Evolutionary conservation across 2,797 vertebrate genomes (phyloP), one percentile per base, ranked within the genome.

Genomic region (Centropyge bicolor): DNA sequence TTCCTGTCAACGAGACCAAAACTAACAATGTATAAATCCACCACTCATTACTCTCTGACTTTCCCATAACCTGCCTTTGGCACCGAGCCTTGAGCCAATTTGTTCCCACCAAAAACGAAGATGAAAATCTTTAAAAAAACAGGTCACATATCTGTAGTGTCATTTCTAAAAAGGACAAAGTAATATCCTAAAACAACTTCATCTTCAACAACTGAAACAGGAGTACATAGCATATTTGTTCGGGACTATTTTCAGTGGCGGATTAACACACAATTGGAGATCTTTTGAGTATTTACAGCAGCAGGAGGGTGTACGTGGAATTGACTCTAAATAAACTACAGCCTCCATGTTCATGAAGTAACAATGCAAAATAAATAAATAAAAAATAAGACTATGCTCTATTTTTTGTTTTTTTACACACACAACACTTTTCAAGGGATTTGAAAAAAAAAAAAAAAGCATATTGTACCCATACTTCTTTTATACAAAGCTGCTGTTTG

Each of bases 371-470:
- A 16, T n/a, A n/a, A n/a, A n/a, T 52, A 31, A 67, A 35, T 40
- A 31, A 27, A 22, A 31, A 68, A 64, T 46, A 64, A 20, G 14
- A 38, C 71, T 27, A 74, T 4, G 10, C 4, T 27, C 13, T 61
- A 38, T 66, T 35, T 27, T 54, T 16, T 17, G 31, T 5, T 35
- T 36, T 51, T 10, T 22, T 17, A 19, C n/a, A 36, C 24, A 45
- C 12, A 54, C 48, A 75, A 81, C 24, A 59, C 46, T 65, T 70
- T 81, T 55, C 14, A 52, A 46, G 10, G 35, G 12, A 78, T 49
- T 54, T 57, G 10, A 38, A 59, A 31, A 71, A 43, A 41, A 22
- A 6, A 55, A 36, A 64, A 57, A 19, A 75, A 38, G 1, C 36
- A 45, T 52, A 27, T 41, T 45, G 17, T 31, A 31, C 27, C 22